phyloP scores from a whole-genome alignment of 30 jellyfish, hydroid and myxozoan species.

The Cassiopea andromeda region DNA sequence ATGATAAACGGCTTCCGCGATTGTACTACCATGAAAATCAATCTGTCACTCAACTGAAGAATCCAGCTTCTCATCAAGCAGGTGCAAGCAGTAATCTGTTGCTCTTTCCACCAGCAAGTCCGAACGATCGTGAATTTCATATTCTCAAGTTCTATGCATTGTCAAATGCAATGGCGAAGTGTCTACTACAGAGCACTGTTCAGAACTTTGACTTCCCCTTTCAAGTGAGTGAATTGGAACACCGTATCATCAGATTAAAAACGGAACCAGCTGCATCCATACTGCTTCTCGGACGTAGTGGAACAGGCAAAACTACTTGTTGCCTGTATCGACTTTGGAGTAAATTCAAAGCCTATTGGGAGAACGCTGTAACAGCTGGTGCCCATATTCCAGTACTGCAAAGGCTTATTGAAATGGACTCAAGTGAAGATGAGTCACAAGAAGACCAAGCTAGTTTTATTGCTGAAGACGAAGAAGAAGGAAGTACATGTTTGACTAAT shows the following conservation, averaged over 20 bases:
- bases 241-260: constrained; percentile 59
- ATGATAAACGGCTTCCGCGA: constrained; percentile 22
- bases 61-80: neutral
- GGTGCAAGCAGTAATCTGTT: neutral
- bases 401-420: neutral
- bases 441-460: constrained; percentile 10
- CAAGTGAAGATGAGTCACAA: constrained; percentile 5
- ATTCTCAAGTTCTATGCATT: constrained; percentile 77
- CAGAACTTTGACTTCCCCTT: constrained; percentile 79
- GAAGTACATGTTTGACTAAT: neutral
- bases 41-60: neutral
- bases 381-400: constrained; percentile 71
- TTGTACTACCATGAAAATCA: neutral
- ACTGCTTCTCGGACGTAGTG: constrained; percentile 92
- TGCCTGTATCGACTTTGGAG: constrained; percentile 90
- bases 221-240: constrained; percentile 83
- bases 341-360: constrained; percentile 81
- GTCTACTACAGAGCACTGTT: constrained; percentile 39
- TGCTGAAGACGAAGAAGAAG: neutral
- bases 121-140: constrained; percentile 74
- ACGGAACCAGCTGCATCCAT: constrained; percentile 60
- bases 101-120: constrained; percentile 86
- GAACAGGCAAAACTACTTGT: constrained; percentile 98
- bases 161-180: constrained; percentile 70
- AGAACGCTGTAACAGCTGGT: constrained; percentile 69